A percentile compares a stretch with the other conserved stretches of the same genome.
These are phyloP conservation scores for Xylota segnis DNA, from an alignment of 2,888 invertebrate genomes.

Conservation along the genomic window DNA sequence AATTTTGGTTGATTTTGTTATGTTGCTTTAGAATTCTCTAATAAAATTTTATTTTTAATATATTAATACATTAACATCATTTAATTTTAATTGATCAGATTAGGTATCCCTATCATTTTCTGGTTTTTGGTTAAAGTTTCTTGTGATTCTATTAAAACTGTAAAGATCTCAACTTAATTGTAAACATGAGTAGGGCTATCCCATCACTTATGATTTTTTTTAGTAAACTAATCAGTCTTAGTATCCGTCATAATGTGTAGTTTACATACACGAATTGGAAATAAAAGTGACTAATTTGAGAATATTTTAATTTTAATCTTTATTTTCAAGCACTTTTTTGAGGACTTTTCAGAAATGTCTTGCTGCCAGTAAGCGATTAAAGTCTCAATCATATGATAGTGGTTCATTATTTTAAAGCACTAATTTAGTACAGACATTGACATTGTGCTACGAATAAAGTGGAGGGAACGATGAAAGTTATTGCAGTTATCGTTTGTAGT, in stretches of 20 bases:
- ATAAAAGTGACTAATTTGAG: no score
- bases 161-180: background rate
- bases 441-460: no score
- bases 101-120: background rate
- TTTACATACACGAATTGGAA: background rate
- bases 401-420: no score
- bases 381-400: no score
- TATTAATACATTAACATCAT: slow-evolving; percentile 34
- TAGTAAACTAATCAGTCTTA: background rate
- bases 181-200: background rate
- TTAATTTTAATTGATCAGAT: background rate
- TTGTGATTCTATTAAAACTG: background rate
- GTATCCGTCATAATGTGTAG: no score
- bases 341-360: no score
- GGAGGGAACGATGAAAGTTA: no score
- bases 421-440: no score
- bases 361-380: no score
- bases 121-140: background rate
- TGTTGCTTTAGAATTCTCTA: slow-evolving; percentile 16
- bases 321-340: no score
- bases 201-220: background rate
- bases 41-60: slow-evolving; percentile 32
- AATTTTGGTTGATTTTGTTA: slow-evolving; percentile 9
- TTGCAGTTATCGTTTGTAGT: no score
- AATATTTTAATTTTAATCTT: no score